phyloP scores from a whole-genome alignment of 2,888 invertebrate genomes.

The Acleris holmiana region DNA sequence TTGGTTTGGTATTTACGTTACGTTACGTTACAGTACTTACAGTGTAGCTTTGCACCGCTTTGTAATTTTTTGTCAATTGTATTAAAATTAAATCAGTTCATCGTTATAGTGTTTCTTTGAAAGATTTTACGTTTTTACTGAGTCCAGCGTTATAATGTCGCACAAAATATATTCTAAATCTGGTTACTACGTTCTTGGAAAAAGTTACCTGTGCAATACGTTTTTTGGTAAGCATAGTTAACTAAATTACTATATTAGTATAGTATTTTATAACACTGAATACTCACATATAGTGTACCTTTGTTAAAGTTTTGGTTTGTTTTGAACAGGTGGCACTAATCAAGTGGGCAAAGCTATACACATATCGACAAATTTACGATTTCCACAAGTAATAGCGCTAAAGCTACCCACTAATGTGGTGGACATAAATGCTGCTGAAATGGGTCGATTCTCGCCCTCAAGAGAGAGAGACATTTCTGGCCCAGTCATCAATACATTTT shows the following conservation, averaged over 20 bases:
- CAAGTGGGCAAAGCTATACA: constrained; percentile 70
- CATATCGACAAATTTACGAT: constrained; percentile 72
- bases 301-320: constrained; percentile 33
- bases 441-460: constrained; percentile 86
- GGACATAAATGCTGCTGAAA: constrained; percentile 86
- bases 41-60: no score
- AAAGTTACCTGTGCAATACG: constrained; percentile 43
- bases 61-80: no score
- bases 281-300: background rate
- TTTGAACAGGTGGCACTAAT: constrained; percentile 54
- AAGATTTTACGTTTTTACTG: no score
- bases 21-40: no score
- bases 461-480: constrained; percentile 86
- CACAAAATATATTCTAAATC: constrained; percentile 41
- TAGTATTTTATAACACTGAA: no score
- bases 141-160: constrained; percentile 40
- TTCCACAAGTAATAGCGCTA: constrained; percentile 80
- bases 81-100: no score
- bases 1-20: no score
- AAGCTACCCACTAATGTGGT: constrained; percentile 86
- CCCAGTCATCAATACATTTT: constrained; percentile 82
- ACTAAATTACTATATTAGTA: no score
- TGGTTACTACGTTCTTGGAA: constrained; percentile 37
- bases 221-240: constrained; percentile 45
- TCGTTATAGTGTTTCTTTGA: no score